Base-by-base conservation (phyloP, 2,888 invertebrate species). In the Nebria brevicollis region DNA sequence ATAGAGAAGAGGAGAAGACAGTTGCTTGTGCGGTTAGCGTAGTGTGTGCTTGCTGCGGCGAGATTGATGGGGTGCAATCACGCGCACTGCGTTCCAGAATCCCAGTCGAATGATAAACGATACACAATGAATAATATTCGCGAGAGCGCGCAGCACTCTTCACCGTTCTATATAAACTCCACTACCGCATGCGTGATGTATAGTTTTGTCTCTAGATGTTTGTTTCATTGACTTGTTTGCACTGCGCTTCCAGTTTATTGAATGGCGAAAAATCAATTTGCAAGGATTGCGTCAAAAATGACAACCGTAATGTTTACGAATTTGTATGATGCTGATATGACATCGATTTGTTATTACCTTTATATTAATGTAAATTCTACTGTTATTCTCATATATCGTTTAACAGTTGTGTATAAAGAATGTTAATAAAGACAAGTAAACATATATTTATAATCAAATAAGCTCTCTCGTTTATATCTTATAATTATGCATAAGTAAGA, bases 31-130 rank as follows among this genome's bases (percentile, higher is more conserved):
- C 54, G 54, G 54, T 54, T 54, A 54, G 54, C 54, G 20, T 70
- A 25, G 70, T 34, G 25, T 70, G 70, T 26, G 70, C 26, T 34
- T 20, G 34, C 26, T n/a, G 75, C 65, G 74, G 75, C 54, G 54
- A 72, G 80, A 81, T 81, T 81, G 80, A 81, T 81, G 80, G 72
- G 42, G 72, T 75, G 66, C 80, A 81, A 81, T 81, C 80, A 81
- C 79, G 76, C 80, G 79, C 79, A 73, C 73, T 79, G 74, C 74
- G 79, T 74, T 65, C 68, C 80, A 70, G 76, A 81, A 81, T 81
- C 76, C 80, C 70, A 81, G 75, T 79, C 65, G 76, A 75, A 81
- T 81, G 80, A 81, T 81, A 75, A 75, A 81, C 80, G 80, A 81
- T 81, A 65, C 72, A 75, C 75, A 76, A 81, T 81, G 80, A 81